Percentiles rank a stretch among this genome's conserved stretches.
Conservation (phyloP, 2,888 invertebrate genomes). For the Lithophane semibrunnea region DNA sequence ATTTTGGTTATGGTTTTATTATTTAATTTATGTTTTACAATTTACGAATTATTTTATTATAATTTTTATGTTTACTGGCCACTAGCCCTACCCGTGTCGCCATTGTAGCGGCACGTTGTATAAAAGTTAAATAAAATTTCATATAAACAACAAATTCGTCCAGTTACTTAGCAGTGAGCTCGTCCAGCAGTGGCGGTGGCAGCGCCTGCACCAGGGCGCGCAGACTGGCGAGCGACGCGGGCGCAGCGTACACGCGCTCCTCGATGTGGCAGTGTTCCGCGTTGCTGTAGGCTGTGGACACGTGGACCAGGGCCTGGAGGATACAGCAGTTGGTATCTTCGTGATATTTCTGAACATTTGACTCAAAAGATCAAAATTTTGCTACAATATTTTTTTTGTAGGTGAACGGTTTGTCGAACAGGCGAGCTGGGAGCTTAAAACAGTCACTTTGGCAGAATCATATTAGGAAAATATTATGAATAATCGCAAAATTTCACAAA, state of each 20-base stretch:
- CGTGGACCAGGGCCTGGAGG: constrained; percentile 92
- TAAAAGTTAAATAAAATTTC: no score
- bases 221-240: constrained; percentile 90
- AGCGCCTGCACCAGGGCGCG: constrained; percentile 91
- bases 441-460: no score
- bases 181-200: constrained; percentile 79
- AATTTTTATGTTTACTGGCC: no score
- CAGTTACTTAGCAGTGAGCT: constrained; percentile 41
- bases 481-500: no score
- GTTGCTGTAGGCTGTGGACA: constrained; percentile 96
- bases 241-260: constrained; percentile 93
- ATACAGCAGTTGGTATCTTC: constrained; percentile 15
- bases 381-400: not conserved
- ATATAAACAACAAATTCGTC: no score
- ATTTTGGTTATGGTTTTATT: no score
- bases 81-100: no score
- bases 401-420: not conserved
- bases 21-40: no score
- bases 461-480: no score
- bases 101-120: no score
- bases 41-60: no score
- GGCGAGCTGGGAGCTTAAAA: no score
- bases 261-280: constrained; percentile 92
- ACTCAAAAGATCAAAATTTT: not conserved
- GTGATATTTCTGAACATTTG: not conserved